These are phyloP conservation scores for Drosophila nannoptera DNA, from an alignment of 1,140 invertebrate species.

Conservation along the genomic window DNA sequence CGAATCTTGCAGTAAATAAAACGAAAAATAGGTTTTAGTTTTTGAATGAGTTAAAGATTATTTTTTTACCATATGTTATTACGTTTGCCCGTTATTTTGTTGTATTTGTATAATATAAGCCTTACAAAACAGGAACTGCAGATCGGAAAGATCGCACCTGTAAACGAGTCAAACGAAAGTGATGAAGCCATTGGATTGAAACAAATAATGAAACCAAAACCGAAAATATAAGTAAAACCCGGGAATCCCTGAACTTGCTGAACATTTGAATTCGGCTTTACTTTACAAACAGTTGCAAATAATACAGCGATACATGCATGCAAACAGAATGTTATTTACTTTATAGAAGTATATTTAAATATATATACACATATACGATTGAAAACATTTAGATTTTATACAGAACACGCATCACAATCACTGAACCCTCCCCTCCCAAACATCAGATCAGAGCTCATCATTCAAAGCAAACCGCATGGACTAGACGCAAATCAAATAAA, in stretches of 20 bases:
- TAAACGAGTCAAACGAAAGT: conserved; percentile 30
- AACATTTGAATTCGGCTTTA: conserved; percentile 36
- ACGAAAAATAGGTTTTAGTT: not conserved
- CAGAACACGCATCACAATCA: conserved; percentile 36
- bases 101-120: conserved; percentile 34
- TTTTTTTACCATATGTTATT: conserved; percentile 17
- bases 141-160: not conserved
- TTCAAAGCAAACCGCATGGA: conserved; percentile 21
- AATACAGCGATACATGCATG: conserved; percentile 41
- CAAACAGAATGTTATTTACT: conserved; percentile 74
- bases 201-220: not conserved
- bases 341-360: conserved; percentile 61
- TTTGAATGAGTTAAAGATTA: not conserved
- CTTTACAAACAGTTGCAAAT: conserved; percentile 37
- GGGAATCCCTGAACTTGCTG: conserved; percentile 38
- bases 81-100: not conserved
- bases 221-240: conserved; percentile 8
- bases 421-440: not conserved
- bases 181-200: conserved; percentile 31
- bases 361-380: conserved; percentile 15
- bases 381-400: conserved; percentile 73
- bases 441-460: conserved; percentile 17
- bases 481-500: conserved; percentile 67
- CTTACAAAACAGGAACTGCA: conserved; percentile 21
- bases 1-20: conserved; percentile 16